A percentile compares a stretch with the other conserved stretches of the same genome.
These are phyloP conservation scores for Elysia crispata DNA, from an alignment of 2,888 invertebrate genomes.

Conservation along the genomic window DNA sequence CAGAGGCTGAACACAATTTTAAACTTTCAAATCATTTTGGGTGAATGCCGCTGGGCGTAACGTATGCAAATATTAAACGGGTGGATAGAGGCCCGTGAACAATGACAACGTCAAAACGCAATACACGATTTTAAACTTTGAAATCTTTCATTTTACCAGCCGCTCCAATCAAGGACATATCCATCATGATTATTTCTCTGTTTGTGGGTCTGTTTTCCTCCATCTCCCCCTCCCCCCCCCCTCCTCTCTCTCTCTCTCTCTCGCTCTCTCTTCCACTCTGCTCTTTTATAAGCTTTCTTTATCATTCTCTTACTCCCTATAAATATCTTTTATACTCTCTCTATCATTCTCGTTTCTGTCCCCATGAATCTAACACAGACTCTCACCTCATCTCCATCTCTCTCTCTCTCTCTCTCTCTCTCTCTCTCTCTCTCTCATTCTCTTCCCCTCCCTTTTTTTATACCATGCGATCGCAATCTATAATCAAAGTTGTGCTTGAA, in stretches of 20 bases:
- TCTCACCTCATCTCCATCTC: not conserved
- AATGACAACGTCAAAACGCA: too few relatives aligned
- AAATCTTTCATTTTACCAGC: not conserved
- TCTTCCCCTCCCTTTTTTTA: not conserved
- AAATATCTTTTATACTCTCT: not conserved
- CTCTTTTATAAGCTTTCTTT: not conserved
- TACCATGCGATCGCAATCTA: not conserved
- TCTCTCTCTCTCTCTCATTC: not conserved
- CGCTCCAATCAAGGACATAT: not conserved
- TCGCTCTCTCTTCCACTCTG: not conserved
- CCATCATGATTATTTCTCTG: constrained; percentile 16
- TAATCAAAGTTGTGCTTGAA: too few relatives aligned
- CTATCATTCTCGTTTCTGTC: not conserved
- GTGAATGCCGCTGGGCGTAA: too few relatives aligned
- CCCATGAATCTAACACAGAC: not conserved
- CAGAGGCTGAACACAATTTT: too few relatives aligned
- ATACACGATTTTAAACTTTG: too few relatives aligned
- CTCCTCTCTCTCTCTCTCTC: constrained; percentile 16
- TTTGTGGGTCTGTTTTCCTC: constrained; percentile 10
- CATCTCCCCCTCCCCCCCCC: constrained; percentile 4
- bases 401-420: not conserved
- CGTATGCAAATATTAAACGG: too few relatives aligned
- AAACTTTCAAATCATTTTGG: too few relatives aligned
- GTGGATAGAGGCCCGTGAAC: too few relatives aligned
- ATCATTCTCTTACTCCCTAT: not conserved